Percentiles rank a stretch among this genome's conserved stretches.
Conservation (phyloP, 1,140 invertebrate species). For the Micrasema longulum region DNA sequence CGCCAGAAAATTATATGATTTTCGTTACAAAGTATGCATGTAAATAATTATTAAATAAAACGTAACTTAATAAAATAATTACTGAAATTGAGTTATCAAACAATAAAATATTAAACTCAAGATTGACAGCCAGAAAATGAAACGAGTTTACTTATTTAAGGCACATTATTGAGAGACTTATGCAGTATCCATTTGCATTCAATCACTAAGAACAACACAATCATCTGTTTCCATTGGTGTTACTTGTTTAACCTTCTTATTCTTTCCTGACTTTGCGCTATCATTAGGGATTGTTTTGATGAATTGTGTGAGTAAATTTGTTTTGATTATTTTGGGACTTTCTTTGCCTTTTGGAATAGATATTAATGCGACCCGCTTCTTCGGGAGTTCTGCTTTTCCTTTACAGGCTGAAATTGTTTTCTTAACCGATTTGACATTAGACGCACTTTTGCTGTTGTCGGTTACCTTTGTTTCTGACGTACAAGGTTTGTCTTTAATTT, state of each 20-base stretch:
- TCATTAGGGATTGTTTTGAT: slow-evolving; percentile 60
- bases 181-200: neutral
- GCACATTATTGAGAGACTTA: too few species aligned
- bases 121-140: too few species aligned
- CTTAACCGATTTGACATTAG: slow-evolving; percentile 1
- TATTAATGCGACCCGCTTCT: slow-evolving; percentile 61
- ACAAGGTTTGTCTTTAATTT: too few species aligned
- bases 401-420: slow-evolving; percentile 54
- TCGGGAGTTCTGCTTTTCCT: slow-evolving; percentile 57
- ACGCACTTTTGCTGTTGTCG: neutral
- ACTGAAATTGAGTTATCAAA: too few species aligned
- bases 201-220: slow-evolving; percentile 51
- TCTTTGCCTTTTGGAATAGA: slow-evolving; percentile 52
- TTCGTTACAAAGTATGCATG: too few species aligned
- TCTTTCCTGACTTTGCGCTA: slow-evolving; percentile 1
- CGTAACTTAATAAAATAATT: too few species aligned
- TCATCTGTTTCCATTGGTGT: slow-evolving; percentile 39
- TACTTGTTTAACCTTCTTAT: neutral
- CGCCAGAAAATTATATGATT: too few species aligned
- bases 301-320: slow-evolving; percentile 69
- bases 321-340: slow-evolving; percentile 57
- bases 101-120: too few species aligned
- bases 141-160: too few species aligned
- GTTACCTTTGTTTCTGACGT: too few species aligned
- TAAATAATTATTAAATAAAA: too few species aligned